Evolutionary conservation across 2,113 vertebrate genomes (phyloP).

Genomic region (Willisornis vidua): DNA sequence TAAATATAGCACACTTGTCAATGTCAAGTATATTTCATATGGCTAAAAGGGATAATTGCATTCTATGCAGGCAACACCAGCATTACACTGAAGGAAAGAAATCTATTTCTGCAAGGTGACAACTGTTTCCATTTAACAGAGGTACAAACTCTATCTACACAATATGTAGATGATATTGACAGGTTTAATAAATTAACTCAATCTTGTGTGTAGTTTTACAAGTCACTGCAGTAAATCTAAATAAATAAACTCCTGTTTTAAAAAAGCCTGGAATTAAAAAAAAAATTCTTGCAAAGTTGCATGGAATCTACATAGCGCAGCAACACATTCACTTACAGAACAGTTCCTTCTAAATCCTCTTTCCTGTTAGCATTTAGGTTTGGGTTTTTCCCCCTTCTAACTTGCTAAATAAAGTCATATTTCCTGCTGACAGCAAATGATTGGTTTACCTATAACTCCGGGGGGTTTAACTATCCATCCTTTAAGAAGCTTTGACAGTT

Average conservation of each 20-base stretch:
- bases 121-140: background rate
- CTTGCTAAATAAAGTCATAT: constrained; percentile 86
- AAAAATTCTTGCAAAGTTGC: background rate
- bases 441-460: constrained; percentile 87
- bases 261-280: background rate
- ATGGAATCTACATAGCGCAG: background rate
- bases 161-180: background rate
- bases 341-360: constrained; percentile 40
- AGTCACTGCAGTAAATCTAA: background rate
- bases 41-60: background rate
- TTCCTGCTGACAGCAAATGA: constrained; percentile 91
- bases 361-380: constrained; percentile 48
- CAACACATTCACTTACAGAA: background rate
- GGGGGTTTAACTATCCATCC: constrained; percentile 84
- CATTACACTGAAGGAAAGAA: background rate
- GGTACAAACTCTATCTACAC: background rate
- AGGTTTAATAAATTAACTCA: background rate
- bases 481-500: constrained; percentile 92
- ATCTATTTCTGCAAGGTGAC: background rate
- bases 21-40: background rate
- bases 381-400: constrained; percentile 16
- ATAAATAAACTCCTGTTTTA: background rate
- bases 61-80: background rate
- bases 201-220: background rate
- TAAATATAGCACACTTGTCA: background rate